Base-by-base conservation (phyloP, 2,113 vertebrate genomes). In the Misgurnus mizolepis region DNA sequence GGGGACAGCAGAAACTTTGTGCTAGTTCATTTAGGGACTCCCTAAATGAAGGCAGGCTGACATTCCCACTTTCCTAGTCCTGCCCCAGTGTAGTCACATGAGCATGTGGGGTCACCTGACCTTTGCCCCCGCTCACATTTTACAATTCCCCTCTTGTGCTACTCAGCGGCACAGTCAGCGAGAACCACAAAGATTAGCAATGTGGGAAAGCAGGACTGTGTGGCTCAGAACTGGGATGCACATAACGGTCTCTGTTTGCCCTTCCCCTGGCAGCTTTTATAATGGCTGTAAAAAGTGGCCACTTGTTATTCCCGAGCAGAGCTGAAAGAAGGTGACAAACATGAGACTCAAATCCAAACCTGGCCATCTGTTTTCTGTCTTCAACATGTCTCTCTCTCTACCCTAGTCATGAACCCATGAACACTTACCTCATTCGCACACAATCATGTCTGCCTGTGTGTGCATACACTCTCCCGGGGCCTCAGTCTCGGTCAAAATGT, bases 281-380 rank as follows among this genome's bases (percentile, higher is more conserved):
- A 84, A 72, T 50, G 66, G 81, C 82, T 73, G 56, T 89, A 86
- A 90, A 88, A 77, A 83, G 83, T 76, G 61, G n/a, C 49, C 86
- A 87, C 81, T 87, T 89, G 88, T 90, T 86, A 83, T 81, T 87
- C 68, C 61, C 65, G 78, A 67, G 76, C 84, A 83, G 76, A 80
- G 67, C 47, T 77, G 66, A 82, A 73, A 68, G 69, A 70, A 72
- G 62, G 85, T 71, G 88, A 85, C 78, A 73, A 60, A 73, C 82
- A 74, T 50, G 78, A 80, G 53, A 43, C 75, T 15, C 18, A 76
- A 55, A 47, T 27, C 69, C 71, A 85, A 85, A 80, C 82, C 80
- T 80, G 67, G 71, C 89, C 88, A 91, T 91, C 90, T 91, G 88
- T 91, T 87, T 89, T 66, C 40, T 81, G 56, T 83, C 77, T 88